Base-by-base conservation (phyloP, 2,113 vertebrate genomes). In the Thomomys bottae region DNA sequence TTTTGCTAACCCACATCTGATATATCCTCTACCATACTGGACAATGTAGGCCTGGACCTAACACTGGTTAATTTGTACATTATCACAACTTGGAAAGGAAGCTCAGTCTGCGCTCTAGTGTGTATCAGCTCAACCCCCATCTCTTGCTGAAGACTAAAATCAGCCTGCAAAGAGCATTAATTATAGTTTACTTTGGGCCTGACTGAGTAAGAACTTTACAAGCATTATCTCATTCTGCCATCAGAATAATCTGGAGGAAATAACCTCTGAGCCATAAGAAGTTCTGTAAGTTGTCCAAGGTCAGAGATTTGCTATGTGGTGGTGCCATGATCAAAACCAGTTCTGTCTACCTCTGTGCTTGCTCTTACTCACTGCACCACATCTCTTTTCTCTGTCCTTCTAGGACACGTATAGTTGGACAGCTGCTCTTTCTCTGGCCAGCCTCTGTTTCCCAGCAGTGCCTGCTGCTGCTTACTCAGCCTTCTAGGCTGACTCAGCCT, bases 281-380 rank as follows among this genome's bases (percentile, higher is more conserved):
- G 83, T 54, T 87, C 64, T 93, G 54, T 68, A 71, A 89, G 73
- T 70, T 94, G 54, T 61, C 63, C 73, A 88, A 92, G 71, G 63
- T 93, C 63, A 87, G 40, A 84, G 67, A 90, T 59, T 38, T 68
- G 36, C 72, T 75, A 71, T 86, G 40, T 38, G 64, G 38, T 59
- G 61, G 38, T 42, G 34, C 15, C 45, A 66, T n/a, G 49, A 87
- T 80, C 64, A 61, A 84, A 89, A 49, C 71, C 64, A 87, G 63
- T 77, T 90, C 68, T 20, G 30, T 67, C 63, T 80, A 36, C 59
- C 24, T 45, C 32, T 70, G 67, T 45, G 61, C 57, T 49, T 36
- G 26, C 28, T 84, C 72, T 75, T 71, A 36, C 36, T 21, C 32
- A 6, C 21, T n/a, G 28, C 34, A 8, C 34, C 32, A 1, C 30